Evolutionary conservation across 2,113 vertebrate genomes (phyloP).

Genomic region (Heterotis niloticus): DNA sequence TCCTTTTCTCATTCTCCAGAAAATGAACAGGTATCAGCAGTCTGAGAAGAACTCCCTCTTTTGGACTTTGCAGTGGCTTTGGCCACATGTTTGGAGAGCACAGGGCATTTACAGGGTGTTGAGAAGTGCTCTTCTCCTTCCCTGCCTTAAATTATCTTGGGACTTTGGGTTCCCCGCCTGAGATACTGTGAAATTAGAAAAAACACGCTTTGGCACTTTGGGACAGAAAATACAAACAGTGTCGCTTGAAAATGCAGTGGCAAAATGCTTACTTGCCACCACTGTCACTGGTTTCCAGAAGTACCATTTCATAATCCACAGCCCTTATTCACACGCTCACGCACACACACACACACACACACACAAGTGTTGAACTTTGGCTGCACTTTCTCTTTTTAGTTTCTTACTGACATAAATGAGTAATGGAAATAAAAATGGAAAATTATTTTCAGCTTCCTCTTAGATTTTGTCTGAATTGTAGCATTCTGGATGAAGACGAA

Average conservation of each 20-base stretch:
- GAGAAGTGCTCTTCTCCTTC: conserved; percentile 72
- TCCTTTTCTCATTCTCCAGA: conserved; percentile 60
- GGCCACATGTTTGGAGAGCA: conserved; percentile 54
- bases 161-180: conserved; percentile 83
- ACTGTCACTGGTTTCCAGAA: conserved; percentile 62
- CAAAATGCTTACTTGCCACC: conserved; percentile 49
- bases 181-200: conserved; percentile 85
- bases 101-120: conserved; percentile 63
- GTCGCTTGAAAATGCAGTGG: conserved; percentile 75
- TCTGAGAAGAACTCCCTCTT: conserved; percentile 66
- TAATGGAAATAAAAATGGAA: neutral
- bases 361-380: conserved; percentile 56
- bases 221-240: conserved; percentile 49
- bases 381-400: conserved; percentile 55
- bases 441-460: conserved; percentile 50
- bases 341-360: conserved; percentile 48
- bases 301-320: conserved; percentile 65
- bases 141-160: conserved; percentile 97
- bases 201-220: conserved; percentile 75
- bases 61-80: conserved; percentile 48
- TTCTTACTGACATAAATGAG: conserved; percentile 7
- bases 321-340: neutral
- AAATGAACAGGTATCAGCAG: conserved; percentile 94
- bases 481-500: conserved; percentile 63
- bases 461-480: conserved; percentile 55